Base-by-base conservation (phyloP, 2,113 vertebrate genomes). In the Semicossyphus pulcher region DNA sequence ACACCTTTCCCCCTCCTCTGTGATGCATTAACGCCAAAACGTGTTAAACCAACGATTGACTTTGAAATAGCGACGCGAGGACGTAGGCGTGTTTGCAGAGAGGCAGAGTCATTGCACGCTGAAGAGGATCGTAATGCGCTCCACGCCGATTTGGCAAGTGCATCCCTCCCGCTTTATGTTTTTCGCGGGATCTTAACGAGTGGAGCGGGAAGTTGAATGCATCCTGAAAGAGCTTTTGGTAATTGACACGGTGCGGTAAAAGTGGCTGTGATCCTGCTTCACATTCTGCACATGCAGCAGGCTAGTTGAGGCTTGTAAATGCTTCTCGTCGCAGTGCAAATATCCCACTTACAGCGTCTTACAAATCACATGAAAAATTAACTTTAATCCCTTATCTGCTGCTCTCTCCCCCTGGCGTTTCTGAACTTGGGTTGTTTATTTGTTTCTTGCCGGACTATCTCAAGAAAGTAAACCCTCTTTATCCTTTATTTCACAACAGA, bases 31-130 rank as follows among this genome's bases (percentile, higher is more conserved):
- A 69, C 59, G 67, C 76, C 79, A 77, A 80, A 86, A 80, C 63
- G 68, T 56, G 78, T 81, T 86, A 72, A 86, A 88, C 65, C 74
- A 75, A 75, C 71, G 59, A 79, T 84, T 85, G 81, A 86, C 87
- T 89, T 89, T 89, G 83, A 86, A 85, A 80, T 65, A 80, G 74
- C 34, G 56, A 75, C 16, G 36, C 4, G 62, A 65, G 70, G 75
- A 70, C 23, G 73, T 62, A 49, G 75, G 75, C 71, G 80, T 88
- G 84, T 85, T 78, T 87, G 74, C 65, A 66, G 41, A 47, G 65
- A 79, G 63, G 31, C 65, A 58, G 28, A 74, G 57, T 67, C 70
- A 71, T 66, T 29, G 62, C 62, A 1, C 5, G 7, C 60, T 69
- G 72, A 79, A 80, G 61, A 72, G 76, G 66, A 29, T 56, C 63